Evolutionary conservation across 2,797 vertebrate species (phyloP).

Genomic region (Platyrinchus mystaceus): DNA sequence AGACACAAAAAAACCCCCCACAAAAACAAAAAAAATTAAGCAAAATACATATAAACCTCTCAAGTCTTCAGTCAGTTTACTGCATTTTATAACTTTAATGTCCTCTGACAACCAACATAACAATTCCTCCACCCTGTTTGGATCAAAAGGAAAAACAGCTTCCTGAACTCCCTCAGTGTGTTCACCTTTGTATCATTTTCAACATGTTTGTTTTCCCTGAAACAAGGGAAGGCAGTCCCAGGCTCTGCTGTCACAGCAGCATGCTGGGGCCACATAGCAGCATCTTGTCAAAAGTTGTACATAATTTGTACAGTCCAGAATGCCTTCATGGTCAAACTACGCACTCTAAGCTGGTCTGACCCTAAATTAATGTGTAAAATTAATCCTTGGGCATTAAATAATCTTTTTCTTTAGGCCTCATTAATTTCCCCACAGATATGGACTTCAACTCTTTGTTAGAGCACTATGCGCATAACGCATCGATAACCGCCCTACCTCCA

Average conservation of each 20-base stretch:
- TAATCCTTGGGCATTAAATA: not conserved
- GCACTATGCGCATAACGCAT: accelerated
- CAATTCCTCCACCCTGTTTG: not conserved
- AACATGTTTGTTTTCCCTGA: not conserved
- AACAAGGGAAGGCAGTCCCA: not conserved
- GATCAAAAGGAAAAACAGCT: not conserved
- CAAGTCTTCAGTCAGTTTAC: not conserved
- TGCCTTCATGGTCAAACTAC: not conserved
- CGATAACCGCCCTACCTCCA: accelerated
- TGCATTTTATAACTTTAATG: not conserved
- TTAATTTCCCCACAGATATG: not conserved
- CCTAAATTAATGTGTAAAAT: not conserved
- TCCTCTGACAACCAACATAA: not conserved
- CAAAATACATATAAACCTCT: not conserved
- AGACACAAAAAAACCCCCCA: not conserved
- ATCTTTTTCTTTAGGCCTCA: not conserved
- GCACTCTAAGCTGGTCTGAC: not conserved
- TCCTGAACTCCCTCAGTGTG: not conserved
- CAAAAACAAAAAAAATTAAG: not conserved
- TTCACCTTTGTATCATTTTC: not conserved
- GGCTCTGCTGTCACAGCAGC: not conserved
- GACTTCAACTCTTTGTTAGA: not conserved
- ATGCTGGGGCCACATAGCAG: accelerated
- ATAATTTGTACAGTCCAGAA: not conserved
- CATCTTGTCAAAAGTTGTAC: not conserved